Base-by-base conservation (phyloP, 2,888 invertebrate genomes). In the Drosophila aldrichi region DNA sequence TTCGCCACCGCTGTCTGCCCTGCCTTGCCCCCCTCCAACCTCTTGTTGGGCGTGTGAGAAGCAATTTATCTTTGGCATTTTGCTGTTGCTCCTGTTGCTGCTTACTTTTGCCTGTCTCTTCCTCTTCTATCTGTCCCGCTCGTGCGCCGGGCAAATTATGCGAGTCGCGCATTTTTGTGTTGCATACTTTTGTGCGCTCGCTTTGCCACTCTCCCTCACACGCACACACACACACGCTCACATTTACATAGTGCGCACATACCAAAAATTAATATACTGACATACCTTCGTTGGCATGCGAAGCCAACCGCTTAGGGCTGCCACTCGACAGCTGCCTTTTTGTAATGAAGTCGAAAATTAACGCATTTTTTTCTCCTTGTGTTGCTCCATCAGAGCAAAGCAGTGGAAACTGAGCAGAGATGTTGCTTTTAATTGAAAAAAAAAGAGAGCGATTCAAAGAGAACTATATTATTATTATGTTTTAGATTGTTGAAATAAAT, bases 1-100 rank as follows among this genome's bases (percentile, higher is more conserved):
- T 36, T 34, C 9, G 22, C 22, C 57, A 52, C 57, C n/a, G 2
- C 9, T 40, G 9, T n/a, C n/a, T 40, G 41, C 5, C 41, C 49
- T 20, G 58, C 70, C 43, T 55, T 32, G 38, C 41, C 29, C 29
- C 29, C 7, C 7, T 29, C 29, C 29, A 25, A 7, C 25, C 57
- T 12, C 22, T 72, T 46, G 57, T 36, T 48, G 46, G 38, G 57
- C 58, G 67, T 51, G 67, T 57, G 60, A 66, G 71, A 62, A 79
- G 88, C 67, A 88, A 83, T 83, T 88, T 83, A 88, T 83, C 83
- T 85, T 77, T 80, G 66, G 67, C 57, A 77, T 85, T 82, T 63
- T 55, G 44, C 59, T 74, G 75, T 61, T 73, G 70, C 61, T 67
- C 44, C 72, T 62, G 55, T 74, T 85, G 77, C 46, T 73, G 80